A percentile compares a stretch with the other conserved stretches of the same genome.
Conservation (phyloP, 1,140 invertebrate genomes). For the Drosophila carrolli region DNA sequence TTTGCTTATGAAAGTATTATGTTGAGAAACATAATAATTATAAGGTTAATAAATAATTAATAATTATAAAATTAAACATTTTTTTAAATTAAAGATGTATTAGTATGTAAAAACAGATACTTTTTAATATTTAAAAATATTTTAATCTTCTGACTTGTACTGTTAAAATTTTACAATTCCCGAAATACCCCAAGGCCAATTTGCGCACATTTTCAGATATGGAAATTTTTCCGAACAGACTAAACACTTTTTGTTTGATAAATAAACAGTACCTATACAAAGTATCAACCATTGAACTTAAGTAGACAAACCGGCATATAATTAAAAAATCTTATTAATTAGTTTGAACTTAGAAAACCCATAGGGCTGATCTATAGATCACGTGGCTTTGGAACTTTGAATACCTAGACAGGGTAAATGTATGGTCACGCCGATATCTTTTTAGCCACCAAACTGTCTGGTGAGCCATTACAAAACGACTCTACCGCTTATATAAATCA, state of each 20-base stretch:
- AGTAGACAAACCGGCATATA: slow-evolving; percentile 3
- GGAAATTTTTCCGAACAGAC: background rate
- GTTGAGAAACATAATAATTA: too few relatives aligned
- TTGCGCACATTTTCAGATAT: background rate
- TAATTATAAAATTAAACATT: too few relatives aligned
- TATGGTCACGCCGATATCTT: slow-evolving; percentile 2
- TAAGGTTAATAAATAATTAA: too few relatives aligned
- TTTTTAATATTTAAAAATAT: too few relatives aligned
- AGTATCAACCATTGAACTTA: slow-evolving; percentile 1
- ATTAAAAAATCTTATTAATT: slow-evolving; percentile 19
- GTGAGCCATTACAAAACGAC: slow-evolving; percentile 31
- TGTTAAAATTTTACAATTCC: too few relatives aligned
- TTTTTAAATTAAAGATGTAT: background rate
- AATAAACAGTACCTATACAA: background rate
- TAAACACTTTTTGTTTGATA: background rate
- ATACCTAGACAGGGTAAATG: slow-evolving; percentile 14
- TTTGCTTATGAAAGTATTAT: too few relatives aligned
- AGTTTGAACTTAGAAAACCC: slow-evolving; percentile 13
- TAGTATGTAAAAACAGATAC: background rate
- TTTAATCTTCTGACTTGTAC: too few relatives aligned
- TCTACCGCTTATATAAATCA: slow-evolving; percentile 34
- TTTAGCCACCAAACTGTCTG: slow-evolving; percentile 39
- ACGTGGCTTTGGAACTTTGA: slow-evolving; percentile 33
- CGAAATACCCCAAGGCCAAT: too few relatives aligned
- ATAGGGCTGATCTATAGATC: slow-evolving; percentile 1